Percentiles rank a stretch among this genome's conserved stretches.
These are phyloP conservation scores for Scalopus aquaticus DNA, from an alignment of 2,113 vertebrate genomes.

Conservation along the genomic window DNA sequence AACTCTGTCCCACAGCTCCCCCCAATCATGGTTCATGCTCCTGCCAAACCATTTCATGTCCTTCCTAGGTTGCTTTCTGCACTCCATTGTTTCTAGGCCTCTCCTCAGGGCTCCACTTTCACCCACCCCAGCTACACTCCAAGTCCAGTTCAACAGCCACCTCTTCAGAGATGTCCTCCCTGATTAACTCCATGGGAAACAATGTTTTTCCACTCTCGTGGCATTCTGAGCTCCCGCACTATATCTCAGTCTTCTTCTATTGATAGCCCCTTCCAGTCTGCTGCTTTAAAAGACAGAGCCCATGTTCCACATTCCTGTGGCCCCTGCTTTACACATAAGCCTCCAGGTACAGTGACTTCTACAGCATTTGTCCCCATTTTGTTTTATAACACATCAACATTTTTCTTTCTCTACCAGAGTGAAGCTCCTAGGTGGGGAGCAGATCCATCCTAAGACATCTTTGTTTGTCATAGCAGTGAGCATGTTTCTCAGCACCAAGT, in stretches of 20 bases:
- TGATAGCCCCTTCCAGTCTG: neutral
- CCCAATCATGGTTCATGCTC: neutral
- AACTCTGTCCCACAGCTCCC: neutral
- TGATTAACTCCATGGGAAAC: neutral
- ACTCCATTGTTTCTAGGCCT: neutral
- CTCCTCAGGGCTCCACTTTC: neutral
- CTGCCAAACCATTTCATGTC: too few relatives aligned
- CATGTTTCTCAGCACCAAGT: neutral
- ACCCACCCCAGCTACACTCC: neutral
- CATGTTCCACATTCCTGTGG: neutral
- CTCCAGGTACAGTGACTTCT: neutral
- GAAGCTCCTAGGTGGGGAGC: neutral
- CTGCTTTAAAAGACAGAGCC: neutral
- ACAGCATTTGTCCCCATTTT: neutral
- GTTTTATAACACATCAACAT: neutral
- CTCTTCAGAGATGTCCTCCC: neutral
- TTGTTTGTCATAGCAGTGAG: fast-evolving
- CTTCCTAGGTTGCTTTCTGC: neutral
- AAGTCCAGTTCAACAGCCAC: neutral
- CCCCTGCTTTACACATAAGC: neutral
- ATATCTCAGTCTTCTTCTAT: neutral
- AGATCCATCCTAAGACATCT: neutral
- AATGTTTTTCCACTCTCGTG: fast-evolving
- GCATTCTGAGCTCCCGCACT: neutral
- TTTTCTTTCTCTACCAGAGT: neutral